A percentile compares a stretch with the other conserved stretches of the same genome.
Conservation (phyloP, 2,888 invertebrate genomes). For the Drosophila nr. medialis region DNA sequence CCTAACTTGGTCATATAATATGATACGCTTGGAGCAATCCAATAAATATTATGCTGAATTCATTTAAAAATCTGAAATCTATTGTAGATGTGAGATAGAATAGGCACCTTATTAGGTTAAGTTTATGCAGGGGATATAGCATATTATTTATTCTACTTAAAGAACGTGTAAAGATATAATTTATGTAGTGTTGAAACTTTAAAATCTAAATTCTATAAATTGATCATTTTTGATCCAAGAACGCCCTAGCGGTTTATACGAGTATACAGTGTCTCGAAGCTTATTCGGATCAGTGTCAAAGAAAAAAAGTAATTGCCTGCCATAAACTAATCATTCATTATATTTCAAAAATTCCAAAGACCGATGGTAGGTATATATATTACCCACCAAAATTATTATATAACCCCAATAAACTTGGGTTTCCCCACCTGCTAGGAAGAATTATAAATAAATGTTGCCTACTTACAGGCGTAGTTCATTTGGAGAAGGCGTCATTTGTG, state of each 20-base stretch:
- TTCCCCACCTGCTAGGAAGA: no score
- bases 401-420: no score
- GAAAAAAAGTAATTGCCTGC: no score
- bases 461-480: no score
- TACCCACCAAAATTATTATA: no score
- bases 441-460: no score
- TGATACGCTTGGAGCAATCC: conserved; percentile 2
- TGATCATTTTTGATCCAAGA: not conserved
- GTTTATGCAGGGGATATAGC: not conserved
- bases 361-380: no score
- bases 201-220: not conserved
- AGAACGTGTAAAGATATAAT: not conserved
- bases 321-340: no score
- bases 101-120: not conserved
- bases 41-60: not conserved
- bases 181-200: not conserved
- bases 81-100: not conserved
- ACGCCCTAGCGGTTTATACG: not conserved
- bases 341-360: no score
- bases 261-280: no score
- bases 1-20: conserved; percentile 27
- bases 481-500: no score
- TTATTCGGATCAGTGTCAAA: no score
- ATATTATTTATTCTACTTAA: not conserved
- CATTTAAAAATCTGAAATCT: not conserved